Conservation (phyloP, 30 jellyfish, hydroid and myxozoan species). For the Hydractinia echinata region DNA sequence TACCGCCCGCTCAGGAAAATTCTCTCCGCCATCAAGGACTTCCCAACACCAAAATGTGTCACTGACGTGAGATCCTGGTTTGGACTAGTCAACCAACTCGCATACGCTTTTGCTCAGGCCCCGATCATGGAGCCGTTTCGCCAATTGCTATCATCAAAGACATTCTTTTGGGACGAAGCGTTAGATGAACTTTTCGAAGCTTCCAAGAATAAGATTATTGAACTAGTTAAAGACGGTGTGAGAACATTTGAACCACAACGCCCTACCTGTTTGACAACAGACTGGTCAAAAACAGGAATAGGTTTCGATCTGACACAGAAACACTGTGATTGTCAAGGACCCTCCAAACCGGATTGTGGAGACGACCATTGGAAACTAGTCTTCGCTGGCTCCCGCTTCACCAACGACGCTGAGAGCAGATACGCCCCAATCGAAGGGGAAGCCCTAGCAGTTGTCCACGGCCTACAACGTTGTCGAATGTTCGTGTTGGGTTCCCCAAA, state of each 20-base stretch:
- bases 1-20: too few species aligned
- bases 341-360: conserved; percentile 41
- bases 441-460: conserved; percentile 50
- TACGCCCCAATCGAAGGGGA: conserved; percentile 70
- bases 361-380: conserved; percentile 43
- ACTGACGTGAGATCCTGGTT: conserved; percentile 32
- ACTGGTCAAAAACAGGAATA: conserved; percentile 28
- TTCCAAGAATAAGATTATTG: not conserved
- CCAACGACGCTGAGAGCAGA: conserved; percentile 28
- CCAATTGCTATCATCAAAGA: not conserved
- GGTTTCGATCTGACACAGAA: conserved; percentile 14
- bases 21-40: not conserved
- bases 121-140: too few species aligned
- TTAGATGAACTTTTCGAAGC: not conserved
- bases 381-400: conserved; percentile 69
- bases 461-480: conserved; percentile 16
- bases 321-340: conserved; percentile 14
- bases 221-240: not conserved
- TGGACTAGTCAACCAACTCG: conserved; percentile 20
- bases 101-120: too few species aligned
- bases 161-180: conserved; percentile 5
- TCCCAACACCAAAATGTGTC: conserved; percentile 1
- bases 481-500: not conserved
- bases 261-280: conserved; percentile 8
- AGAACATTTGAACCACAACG: not conserved